Evolutionary conservation across 2,797 vertebrate species (phyloP).

Genomic region (Artibeus lituratus): DNA sequence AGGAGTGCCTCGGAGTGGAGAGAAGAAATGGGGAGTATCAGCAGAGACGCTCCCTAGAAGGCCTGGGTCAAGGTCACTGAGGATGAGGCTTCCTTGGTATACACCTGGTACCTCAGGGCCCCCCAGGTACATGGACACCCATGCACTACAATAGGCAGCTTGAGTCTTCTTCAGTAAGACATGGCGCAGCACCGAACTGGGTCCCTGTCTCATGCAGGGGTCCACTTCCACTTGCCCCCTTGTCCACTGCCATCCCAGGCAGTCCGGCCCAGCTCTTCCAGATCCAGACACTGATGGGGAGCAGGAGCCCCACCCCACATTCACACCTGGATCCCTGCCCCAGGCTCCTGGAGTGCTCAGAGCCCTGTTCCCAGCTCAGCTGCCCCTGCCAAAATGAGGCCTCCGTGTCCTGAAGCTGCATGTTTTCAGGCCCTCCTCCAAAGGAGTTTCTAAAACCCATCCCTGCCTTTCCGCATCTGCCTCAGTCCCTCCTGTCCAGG

Average conservation of each 20-base stretch:
- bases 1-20: background rate
- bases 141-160: fast-evolving
- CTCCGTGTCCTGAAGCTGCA: background rate
- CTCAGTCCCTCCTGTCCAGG: background rate
- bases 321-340: background rate
- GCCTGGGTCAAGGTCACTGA: background rate
- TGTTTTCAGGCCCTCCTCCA: background rate
- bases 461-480: background rate
- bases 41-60: background rate
- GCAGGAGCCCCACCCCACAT: background rate
- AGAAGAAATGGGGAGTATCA: background rate
- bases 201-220: background rate
- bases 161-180: background rate
- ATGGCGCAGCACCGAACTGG: background rate
- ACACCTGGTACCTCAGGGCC: background rate
- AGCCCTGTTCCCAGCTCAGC: background rate
- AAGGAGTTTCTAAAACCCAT: background rate
- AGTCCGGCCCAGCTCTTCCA: background rate
- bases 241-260: background rate
- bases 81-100: background rate
- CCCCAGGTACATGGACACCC: fast-evolving
- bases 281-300: background rate
- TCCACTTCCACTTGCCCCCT: background rate
- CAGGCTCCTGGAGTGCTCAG: background rate
- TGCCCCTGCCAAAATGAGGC: background rate